phyloP scores from a whole-genome alignment of 2,888 invertebrate species.

The Noctua janthe region DNA sequence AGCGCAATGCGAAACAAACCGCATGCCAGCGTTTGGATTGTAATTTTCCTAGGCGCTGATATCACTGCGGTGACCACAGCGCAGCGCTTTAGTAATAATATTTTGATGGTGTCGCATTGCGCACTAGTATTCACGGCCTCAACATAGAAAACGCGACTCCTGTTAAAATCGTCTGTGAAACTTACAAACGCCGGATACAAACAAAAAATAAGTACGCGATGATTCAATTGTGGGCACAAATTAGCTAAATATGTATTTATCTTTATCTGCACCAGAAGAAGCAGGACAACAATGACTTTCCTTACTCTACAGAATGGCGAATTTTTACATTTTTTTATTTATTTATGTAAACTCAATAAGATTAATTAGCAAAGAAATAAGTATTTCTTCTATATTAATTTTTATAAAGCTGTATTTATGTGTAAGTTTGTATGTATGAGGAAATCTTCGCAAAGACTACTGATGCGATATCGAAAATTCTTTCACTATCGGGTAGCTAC shows the following conservation, averaged over 20 bases:
- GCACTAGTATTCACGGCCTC: neutral
- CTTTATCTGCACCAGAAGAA: too few species aligned
- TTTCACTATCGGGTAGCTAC: too few species aligned
- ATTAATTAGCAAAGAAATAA: too few species aligned
- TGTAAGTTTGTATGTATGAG: too few species aligned
- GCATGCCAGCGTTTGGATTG: neutral
- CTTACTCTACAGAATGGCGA: neutral
- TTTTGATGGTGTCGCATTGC: conserved; percentile 23
- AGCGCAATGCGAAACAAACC: neutral
- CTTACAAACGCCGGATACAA: neutral
- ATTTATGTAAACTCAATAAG: too few species aligned
- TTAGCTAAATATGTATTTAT: neutral
- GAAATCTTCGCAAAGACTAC: too few species aligned
- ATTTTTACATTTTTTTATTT: too few species aligned
- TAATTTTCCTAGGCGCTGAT: conserved; percentile 19
- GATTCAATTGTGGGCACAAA: neutral
- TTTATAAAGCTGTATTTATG: too few species aligned
- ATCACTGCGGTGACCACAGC: neutral
- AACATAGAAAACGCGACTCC: too few species aligned
- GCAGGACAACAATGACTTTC: neutral
- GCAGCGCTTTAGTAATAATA: neutral
- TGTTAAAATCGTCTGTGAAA: neutral
- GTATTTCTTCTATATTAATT: too few species aligned
- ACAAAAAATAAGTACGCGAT: neutral
- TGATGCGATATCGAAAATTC: too few species aligned